Conservation (phyloP, 2,113 vertebrate genomes). For the Riparia riparia region DNA sequence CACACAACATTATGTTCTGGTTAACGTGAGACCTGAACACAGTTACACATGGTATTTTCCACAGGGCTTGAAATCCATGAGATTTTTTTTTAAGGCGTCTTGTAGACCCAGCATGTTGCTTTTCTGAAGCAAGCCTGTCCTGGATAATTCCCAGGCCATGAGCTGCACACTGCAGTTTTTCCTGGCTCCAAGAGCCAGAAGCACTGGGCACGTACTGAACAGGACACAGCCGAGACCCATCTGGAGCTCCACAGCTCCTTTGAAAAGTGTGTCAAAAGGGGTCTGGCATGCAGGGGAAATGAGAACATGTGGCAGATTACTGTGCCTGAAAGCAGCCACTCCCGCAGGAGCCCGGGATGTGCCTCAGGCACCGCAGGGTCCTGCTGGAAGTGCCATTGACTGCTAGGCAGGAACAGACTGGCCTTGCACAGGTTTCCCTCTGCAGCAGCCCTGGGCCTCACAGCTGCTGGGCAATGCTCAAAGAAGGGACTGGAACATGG, state of each 20-base stretch:
- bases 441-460: not conserved
- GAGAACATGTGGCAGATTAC: not conserved
- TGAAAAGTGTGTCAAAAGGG: conserved; percentile 28
- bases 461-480: not conserved
- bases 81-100: not conserved
- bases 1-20: not conserved
- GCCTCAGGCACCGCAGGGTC: accelerated
- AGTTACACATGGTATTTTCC: not conserved
- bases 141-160: accelerated
- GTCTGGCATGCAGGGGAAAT: not conserved
- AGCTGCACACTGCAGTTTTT: not conserved
- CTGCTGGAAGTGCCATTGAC: not conserved
- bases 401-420: not conserved
- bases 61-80: not conserved
- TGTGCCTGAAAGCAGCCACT: not conserved
- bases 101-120: not conserved
- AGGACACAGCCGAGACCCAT: not conserved
- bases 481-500: not conserved
- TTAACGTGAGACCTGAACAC: not conserved
- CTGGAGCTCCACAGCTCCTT: conserved; percentile 23
- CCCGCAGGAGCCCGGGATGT: not conserved
- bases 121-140: not conserved
- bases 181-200: not conserved
- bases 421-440: not conserved
- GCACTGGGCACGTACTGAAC: not conserved